A percentile compares a stretch with the other conserved stretches of the same genome.
Conservation (phyloP, 2,888 invertebrate genomes). For the Noctua fimbriata region DNA sequence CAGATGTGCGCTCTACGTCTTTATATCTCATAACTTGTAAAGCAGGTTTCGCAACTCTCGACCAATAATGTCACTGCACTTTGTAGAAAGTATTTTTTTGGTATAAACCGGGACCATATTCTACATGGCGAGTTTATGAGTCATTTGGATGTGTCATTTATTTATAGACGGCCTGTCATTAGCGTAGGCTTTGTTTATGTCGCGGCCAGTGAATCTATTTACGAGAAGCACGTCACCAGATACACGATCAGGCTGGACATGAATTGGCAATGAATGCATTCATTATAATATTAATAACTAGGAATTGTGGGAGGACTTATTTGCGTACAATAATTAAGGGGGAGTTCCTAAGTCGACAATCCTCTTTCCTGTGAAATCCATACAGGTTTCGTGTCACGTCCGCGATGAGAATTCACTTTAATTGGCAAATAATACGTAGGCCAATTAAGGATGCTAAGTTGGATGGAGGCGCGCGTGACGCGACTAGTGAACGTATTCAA, state of each 20-base stretch:
- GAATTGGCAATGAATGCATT: slow-evolving; percentile 63
- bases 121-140: slow-evolving; percentile 42
- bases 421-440: slow-evolving; percentile 91
- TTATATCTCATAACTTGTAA: slow-evolving; percentile 39
- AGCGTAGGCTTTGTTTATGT: slow-evolving; percentile 69
- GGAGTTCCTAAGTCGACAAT: slow-evolving; percentile 73
- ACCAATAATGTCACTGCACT: slow-evolving; percentile 55
- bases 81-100: slow-evolving; percentile 46
- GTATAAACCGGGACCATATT: slow-evolving; percentile 18
- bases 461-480: slow-evolving; percentile 88
- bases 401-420: slow-evolving; percentile 90
- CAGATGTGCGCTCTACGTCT: slow-evolving; percentile 42
- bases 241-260: slow-evolving; percentile 67
- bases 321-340: slow-evolving; percentile 78
- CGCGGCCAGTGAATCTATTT: slow-evolving; percentile 70
- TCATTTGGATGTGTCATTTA: slow-evolving; percentile 62
- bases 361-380: slow-evolving; percentile 79
- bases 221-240: slow-evolving; percentile 70
- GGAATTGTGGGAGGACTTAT: slow-evolving; percentile 69
- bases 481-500: slow-evolving; percentile 88
- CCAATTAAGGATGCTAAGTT: slow-evolving; percentile 90
- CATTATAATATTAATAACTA: slow-evolving; percentile 34
- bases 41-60: slow-evolving; percentile 54
- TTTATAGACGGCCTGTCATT: slow-evolving; percentile 67
- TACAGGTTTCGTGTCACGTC: slow-evolving; percentile 89